A percentile compares a stretch with the other conserved stretches of the same genome.
These are phyloP conservation scores for Gonocerus acuteangulatus DNA, from an alignment of 2,888 invertebrate species.

Conservation along the genomic window DNA sequence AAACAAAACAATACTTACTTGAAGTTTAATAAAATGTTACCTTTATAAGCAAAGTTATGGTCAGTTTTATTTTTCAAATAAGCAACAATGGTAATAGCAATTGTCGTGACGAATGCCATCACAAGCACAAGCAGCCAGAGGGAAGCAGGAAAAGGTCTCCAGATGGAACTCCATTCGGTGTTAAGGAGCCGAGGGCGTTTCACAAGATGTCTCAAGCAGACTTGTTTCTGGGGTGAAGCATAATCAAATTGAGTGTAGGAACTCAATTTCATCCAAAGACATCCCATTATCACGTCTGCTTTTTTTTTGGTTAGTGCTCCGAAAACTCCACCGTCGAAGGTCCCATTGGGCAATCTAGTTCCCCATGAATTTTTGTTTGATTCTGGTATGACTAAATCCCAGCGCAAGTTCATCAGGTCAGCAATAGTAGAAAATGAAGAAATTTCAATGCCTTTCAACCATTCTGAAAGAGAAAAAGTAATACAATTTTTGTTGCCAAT, in stretches of 20 bases:
- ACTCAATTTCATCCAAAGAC: not conserved
- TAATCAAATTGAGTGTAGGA: not conserved
- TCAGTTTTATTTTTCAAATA: not conserved
- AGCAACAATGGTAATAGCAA: not conserved
- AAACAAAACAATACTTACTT: too few relatives aligned
- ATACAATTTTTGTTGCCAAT: too few relatives aligned
- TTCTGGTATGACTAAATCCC: not conserved
- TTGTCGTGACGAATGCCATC: not conserved
- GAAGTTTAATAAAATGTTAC: too few relatives aligned
- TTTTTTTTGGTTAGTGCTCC: not conserved
- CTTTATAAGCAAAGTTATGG: not conserved
- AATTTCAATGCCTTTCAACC: slow-evolving; percentile 6
- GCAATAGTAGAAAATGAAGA: not conserved
- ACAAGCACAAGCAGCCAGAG: not conserved
- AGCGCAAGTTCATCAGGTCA: slow-evolving; percentile 2
- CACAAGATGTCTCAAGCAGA: not conserved
- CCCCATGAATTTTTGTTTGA: not conserved
- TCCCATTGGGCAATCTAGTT: not conserved
- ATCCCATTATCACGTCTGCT: not conserved
- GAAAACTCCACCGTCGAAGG: not conserved
- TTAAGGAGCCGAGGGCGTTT: not conserved
- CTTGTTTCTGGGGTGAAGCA: not conserved
- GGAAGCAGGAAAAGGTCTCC: not conserved
- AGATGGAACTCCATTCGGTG: not conserved
- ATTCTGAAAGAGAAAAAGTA: not conserved